A percentile compares a stretch with the other conserved stretches of the same genome.
phyloP scores from a whole-genome alignment of 2,888 invertebrate genomes.

The Heliconius erato region DNA sequence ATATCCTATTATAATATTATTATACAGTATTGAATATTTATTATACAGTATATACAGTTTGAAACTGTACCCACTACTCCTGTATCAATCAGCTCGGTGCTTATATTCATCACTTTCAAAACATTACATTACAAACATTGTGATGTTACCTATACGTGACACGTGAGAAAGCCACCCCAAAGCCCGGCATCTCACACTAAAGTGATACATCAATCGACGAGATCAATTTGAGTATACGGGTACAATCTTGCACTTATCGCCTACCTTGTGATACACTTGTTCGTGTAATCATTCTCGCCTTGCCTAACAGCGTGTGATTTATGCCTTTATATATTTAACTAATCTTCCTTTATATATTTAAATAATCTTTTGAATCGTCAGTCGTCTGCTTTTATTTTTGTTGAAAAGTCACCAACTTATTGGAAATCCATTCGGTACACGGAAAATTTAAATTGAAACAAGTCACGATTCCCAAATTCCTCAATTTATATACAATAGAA shows the following conservation, averaged over 20 bases:
- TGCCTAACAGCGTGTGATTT: background rate
- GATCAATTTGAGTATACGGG: background rate
- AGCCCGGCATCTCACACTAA: background rate
- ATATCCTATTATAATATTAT: background rate
- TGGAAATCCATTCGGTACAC: slow-evolving; percentile 4
- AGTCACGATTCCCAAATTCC: slow-evolving; percentile 27
- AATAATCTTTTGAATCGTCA: too few species aligned
- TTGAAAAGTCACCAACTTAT: background rate
- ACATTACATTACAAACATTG: too few species aligned
- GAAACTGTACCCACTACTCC: too few species aligned
- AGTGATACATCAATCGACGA: background rate
- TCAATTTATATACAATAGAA: slow-evolving; percentile 36
- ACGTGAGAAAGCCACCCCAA: background rate
- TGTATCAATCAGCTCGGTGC: too few species aligned
- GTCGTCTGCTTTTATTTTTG: background rate
- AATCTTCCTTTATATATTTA: background rate
- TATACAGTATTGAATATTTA: too few species aligned
- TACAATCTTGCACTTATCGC: slow-evolving; percentile 15
- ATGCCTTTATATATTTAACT: background rate
- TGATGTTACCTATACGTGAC: background rate
- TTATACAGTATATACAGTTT: background rate
- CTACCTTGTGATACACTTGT: background rate
- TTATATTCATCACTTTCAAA: background rate
- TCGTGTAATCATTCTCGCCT: background rate
- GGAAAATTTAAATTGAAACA: slow-evolving; percentile 26